A percentile compares a stretch with the other conserved stretches of the same genome.
Evolutionary conservation across 1,140 invertebrate genomes (phyloP).

Genomic region (Drosophila nigrodunni): DNA sequence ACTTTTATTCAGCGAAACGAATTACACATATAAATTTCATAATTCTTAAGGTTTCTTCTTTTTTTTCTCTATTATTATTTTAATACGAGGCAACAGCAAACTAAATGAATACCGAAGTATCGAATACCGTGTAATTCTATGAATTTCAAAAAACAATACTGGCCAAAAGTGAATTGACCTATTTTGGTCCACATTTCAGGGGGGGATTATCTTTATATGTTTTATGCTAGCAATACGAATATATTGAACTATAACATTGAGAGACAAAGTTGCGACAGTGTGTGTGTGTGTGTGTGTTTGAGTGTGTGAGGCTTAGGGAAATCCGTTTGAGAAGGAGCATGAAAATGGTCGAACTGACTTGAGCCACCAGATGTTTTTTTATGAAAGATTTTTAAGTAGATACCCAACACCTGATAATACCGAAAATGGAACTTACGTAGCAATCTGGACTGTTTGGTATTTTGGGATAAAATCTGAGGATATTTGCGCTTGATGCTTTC

Average conservation of each 20-base stretch:
- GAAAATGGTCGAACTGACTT: slow-evolving; percentile 8
- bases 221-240: slow-evolving; percentile 17
- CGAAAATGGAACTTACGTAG: slow-evolving; percentile 57
- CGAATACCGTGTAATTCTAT: slow-evolving; percentile 21
- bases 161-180: slow-evolving; percentile 29
- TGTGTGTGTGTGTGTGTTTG: slow-evolving; percentile 17
- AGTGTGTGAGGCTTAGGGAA: slow-evolving; percentile 17
- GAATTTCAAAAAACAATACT: slow-evolving; percentile 50
- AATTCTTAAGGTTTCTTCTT: slow-evolving; percentile 28
- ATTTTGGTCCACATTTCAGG: slow-evolving; percentile 59
- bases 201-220: slow-evolving; percentile 24
- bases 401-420: slow-evolving; percentile 50
- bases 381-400: slow-evolving; percentile 22
- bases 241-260: slow-evolving; percentile 29
- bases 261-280: slow-evolving; percentile 36
- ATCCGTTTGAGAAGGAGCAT: neutral
- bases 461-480: slow-evolving; percentile 25
- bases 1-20: slow-evolving; percentile 61
- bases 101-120: slow-evolving; percentile 21
- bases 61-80: slow-evolving; percentile 12
- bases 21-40: slow-evolving; percentile 52
- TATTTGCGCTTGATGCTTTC: slow-evolving; percentile 65
- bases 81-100: slow-evolving; percentile 49
- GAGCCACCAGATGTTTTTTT: neutral
- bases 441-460: slow-evolving; percentile 57